Conservation (phyloP, 2,888 invertebrate genomes). For the Aspidiotus destructor region DNA sequence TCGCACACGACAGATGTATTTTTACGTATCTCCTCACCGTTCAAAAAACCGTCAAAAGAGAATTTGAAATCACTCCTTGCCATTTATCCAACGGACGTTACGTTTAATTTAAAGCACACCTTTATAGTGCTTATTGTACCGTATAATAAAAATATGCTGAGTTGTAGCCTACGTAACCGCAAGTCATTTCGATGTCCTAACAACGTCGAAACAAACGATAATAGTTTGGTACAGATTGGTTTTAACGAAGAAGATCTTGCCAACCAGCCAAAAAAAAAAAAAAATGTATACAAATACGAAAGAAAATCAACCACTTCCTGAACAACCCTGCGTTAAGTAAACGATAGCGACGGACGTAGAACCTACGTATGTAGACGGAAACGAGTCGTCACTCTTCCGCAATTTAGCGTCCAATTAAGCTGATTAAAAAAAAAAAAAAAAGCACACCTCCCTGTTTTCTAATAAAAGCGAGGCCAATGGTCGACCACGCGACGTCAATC, state of each 20-base stretch:
- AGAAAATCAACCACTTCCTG: slow-evolving; percentile 10
- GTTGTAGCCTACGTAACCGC: slow-evolving; percentile 5
- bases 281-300: not conserved
- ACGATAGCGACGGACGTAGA: not conserved
- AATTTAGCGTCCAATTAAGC: slow-evolving; percentile 32
- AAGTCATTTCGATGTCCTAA: not conserved
- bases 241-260: slow-evolving; percentile 7
- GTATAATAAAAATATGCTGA: not conserved
- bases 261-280: too few species aligned
- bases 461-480: not conserved
- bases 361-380: not conserved
- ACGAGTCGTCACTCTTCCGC: slow-evolving; percentile 23
- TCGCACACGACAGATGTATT: too few species aligned
- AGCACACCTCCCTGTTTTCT: not conserved
- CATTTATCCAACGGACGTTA: too few species aligned
- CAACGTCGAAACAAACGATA: not conserved
- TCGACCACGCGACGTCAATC: not conserved
- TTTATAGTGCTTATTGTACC: not conserved
- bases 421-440: slow-evolving; percentile 25
- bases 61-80: too few species aligned
- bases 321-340: slow-evolving; percentile 9
- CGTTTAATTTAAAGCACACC: too few species aligned
- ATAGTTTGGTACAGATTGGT: slow-evolving; percentile 9
- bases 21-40: too few species aligned
- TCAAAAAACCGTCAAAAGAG: too few species aligned